Evolutionary conservation across 2,113 vertebrate species (phyloP), one percentile per base, ranked within the genome.

Genomic region (Hypomesus transpacificus): DNA sequence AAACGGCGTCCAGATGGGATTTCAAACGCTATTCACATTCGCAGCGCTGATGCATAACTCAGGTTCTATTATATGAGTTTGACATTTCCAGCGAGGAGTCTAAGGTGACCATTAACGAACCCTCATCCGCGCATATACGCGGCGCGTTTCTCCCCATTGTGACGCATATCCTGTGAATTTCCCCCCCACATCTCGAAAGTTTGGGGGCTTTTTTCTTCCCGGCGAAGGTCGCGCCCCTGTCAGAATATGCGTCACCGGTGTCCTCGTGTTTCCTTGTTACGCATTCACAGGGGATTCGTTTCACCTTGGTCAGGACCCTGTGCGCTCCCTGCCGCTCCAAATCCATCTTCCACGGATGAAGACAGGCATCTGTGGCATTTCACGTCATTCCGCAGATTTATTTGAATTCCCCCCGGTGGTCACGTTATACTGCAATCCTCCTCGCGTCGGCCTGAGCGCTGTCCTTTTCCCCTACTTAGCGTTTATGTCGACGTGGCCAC

Each of bases 151-250:
- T 80, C 68, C 50, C 5, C 71, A 46, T 73, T 54, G 75, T 89
- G 89, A 90, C 83, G 86, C 89, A 88, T 80, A 63, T 59, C 84
- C 78, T 79, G 81, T 82, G 79, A 80, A 72, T 79, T 46, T 83
- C 82, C 72, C 72, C 66, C 34, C 75, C 76, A 81, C 80, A 78
- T 84, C 77, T 78, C 26, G 0, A 72, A 83, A 79, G 73, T 80
- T 84, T 69, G 75, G 26, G 68, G 70, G 78, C 24, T 71, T 60
- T 66, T 75, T 84, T 76, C 60, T 80, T 73, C 53, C 71, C 69
- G 53, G 69, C 81, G 89, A 88, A 90, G 85, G 84, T 88, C 86
- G 80, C 70, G 60, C 71, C 62, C 68, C 81, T 80, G 76, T 75
- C 66, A n/a, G 74, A 58, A 50, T 70, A 80, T 87, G 85, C 86